phyloP scores from a whole-genome alignment of 1,140 invertebrate species.

The Penaeus indicus region DNA sequence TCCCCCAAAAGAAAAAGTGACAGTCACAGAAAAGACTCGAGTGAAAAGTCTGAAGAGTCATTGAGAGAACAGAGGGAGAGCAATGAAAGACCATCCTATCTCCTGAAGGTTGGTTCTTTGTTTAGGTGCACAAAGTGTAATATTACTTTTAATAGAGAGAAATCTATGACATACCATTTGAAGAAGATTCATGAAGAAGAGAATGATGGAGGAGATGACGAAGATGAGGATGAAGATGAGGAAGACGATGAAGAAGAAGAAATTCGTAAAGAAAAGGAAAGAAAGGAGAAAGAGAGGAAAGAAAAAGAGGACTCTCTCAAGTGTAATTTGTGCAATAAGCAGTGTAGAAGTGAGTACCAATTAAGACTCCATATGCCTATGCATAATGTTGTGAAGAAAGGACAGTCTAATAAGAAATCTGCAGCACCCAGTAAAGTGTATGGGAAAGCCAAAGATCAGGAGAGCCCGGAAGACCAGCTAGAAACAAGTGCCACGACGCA shows the following conservation, averaged over 20 bases:
- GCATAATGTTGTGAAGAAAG: slow-evolving; percentile 42
- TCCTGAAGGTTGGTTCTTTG: slow-evolving; percentile 57
- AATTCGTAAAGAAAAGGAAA: slow-evolving; percentile 41
- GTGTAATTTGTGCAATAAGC: slow-evolving; percentile 59
- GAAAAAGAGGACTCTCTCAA: slow-evolving; percentile 48
- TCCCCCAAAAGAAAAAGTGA: no score
- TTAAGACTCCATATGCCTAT: slow-evolving; percentile 49
- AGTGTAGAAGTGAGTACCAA: slow-evolving; percentile 62
- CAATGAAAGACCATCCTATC: slow-evolving; percentile 55
- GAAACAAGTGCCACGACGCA: background rate
- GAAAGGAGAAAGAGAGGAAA: slow-evolving; percentile 42
- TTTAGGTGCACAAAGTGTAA: slow-evolving; percentile 65
- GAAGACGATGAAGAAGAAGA: slow-evolving; percentile 48
- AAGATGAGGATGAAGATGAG: slow-evolving; percentile 3
- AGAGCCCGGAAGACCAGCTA: background rate
- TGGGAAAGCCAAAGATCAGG: slow-evolving; percentile 1
- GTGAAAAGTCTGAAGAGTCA: slow-evolving; percentile 12
- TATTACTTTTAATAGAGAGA: slow-evolving; percentile 64
- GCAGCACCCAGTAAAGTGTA: slow-evolving; percentile 18
- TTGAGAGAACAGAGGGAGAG: slow-evolving; percentile 4
- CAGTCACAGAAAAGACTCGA: background rate
- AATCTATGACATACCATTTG: slow-evolving; percentile 64
- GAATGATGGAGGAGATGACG: slow-evolving; percentile 1
- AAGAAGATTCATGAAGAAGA: slow-evolving; percentile 65
- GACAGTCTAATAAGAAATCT: slow-evolving; percentile 25